Percentiles rank a stretch among this genome's conserved stretches.
Conservation (phyloP, 2,113 vertebrate species). For the Eretmochelys imbricata region DNA sequence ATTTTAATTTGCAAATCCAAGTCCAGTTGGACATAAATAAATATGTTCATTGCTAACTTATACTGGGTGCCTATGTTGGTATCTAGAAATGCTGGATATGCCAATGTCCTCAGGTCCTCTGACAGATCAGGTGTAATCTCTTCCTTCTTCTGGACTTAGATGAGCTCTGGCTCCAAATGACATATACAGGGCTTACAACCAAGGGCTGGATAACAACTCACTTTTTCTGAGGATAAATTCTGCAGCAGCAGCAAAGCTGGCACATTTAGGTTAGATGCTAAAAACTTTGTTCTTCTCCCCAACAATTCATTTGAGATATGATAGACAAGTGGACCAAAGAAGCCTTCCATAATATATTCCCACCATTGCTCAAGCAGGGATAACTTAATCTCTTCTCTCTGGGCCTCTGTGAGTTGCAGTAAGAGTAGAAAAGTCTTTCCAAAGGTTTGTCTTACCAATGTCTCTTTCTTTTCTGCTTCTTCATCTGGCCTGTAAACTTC, state of each 20-base stretch:
- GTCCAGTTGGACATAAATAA: background rate
- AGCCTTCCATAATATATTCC: background rate
- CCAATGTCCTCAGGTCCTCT: background rate
- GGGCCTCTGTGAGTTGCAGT: background rate
- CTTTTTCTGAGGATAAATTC: background rate
- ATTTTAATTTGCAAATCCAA: background rate
- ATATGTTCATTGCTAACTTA: background rate
- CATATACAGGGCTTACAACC: background rate
- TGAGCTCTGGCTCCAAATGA: background rate
- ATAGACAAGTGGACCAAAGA: background rate
- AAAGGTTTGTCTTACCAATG: background rate
- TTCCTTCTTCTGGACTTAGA: background rate
- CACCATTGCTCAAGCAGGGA: background rate
- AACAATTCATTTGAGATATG: background rate
- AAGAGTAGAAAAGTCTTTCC: background rate
- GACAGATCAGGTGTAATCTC: background rate
- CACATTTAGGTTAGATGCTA: background rate
- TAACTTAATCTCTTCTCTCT: background rate
- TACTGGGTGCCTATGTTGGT: background rate
- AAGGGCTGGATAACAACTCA: background rate
- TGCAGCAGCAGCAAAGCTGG: background rate
- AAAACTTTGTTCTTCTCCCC: background rate
- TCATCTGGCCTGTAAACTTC: background rate
- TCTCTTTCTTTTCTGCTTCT: background rate
- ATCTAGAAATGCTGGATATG: background rate